Evolutionary conservation across 2,888 invertebrate species (phyloP).

Genomic region (Capitulum mitella): DNA sequence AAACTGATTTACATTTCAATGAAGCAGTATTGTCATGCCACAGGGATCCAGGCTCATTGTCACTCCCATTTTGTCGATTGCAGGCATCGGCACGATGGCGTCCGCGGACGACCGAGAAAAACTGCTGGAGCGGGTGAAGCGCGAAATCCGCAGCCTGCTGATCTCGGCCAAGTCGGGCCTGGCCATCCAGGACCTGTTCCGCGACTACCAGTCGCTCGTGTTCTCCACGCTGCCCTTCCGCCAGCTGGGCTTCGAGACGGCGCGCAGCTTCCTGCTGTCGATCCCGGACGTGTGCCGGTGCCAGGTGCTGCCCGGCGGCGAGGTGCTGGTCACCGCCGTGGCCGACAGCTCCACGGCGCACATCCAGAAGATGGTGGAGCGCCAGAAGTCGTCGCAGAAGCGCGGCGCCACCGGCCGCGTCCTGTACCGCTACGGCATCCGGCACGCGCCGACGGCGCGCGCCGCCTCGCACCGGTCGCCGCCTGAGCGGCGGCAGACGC

Average conservation of each 20-base stretch:
- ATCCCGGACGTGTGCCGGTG: slow-evolving; percentile 21
- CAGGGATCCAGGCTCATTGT: too few relatives aligned
- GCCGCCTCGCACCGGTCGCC: background rate
- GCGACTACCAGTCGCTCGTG: slow-evolving; percentile 12
- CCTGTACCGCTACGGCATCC: background rate
- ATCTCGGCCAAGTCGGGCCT: background rate
- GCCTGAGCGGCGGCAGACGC: background rate
- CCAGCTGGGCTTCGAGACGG: background rate
- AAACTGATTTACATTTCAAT: too few relatives aligned
- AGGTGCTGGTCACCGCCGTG: background rate
- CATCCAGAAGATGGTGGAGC: slow-evolving; percentile 17
- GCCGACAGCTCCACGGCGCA: background rate
- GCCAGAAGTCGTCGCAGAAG: slow-evolving; percentile 23
- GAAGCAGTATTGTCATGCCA: too few relatives aligned
- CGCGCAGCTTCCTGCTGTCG: background rate
- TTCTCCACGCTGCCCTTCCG: slow-evolving; percentile 8
- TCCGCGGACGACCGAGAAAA: background rate
- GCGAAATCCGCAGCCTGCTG: slow-evolving; percentile 6
- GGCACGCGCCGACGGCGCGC: background rate
- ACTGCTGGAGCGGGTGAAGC: background rate
- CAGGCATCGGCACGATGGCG: background rate
- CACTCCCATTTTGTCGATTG: too few relatives aligned
- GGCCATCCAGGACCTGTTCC: background rate
- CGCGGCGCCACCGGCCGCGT: background rate
- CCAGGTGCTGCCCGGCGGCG: background rate